Evolutionary conservation across 2,888 invertebrate genomes (phyloP), one percentile per base, ranked within the genome.

Genomic region (Sminthurinus aureus): DNA sequence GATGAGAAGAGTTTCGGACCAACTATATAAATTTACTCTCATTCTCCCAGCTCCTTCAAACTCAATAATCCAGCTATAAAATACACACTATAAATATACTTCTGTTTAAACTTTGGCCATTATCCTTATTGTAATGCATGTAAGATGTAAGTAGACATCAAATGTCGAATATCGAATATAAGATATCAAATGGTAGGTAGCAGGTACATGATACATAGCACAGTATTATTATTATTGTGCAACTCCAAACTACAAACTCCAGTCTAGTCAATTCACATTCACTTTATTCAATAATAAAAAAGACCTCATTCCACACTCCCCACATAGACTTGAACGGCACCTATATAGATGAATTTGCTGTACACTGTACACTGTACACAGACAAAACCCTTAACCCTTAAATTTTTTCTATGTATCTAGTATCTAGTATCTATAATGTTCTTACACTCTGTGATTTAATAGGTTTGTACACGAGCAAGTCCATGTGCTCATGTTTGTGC

Each of bases 1-100:
- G 77, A 82, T 79, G 73, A 77, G 64, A 51, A 20, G 58, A 50
- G 66, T 69, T 69, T 20, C 2, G 20, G 13, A 71, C 20, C 20
- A 71, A 22, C 69, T 69, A 69, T 67, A 67, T 71, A 71, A 71
- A 22, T 71, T 71, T 71, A 26, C 24, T 71, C 71, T 13, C 38
- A 11, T 71, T 71, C 71, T 26, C 71, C 22, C 67, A 38, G 38
- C 38, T 38, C 38, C 38, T 38, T 38, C 38, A 38, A 38, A 38
- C 26, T 24, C 24, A 26, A 71, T 24, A 71, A 22, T 13, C 2
- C 71, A 71, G 18, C 58, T 58, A 58, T 58, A 18, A 15, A 58
- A 18, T 24, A 26, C 15, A 24, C 26, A 71, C 22, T 22, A 26
- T 13, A 71, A 9, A 71, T 26, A 26, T 26, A 24, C 26, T 24